Evolutionary conservation across 2,888 invertebrate species (phyloP), one percentile per base, ranked within the genome.

Genomic region (Drosophila acutilabella): DNA sequence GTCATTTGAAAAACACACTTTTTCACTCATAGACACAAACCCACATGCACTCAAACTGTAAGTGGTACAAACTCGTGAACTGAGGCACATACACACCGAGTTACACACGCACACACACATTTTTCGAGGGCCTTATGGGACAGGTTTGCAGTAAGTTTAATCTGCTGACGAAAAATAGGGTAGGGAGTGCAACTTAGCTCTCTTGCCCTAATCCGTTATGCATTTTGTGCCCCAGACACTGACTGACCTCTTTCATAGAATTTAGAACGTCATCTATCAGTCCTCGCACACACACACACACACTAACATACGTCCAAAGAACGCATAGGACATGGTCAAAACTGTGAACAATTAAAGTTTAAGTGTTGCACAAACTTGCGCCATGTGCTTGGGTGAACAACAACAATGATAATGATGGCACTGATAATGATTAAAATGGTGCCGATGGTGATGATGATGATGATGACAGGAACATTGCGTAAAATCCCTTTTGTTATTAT

Each of bases 331-430:
- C 68, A 68, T 86, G 83, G 89, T 81, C 81, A 81, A 75, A 85
- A 87, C 75, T 85, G 84, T 89, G 77, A 70, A 89, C 86, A 86
- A 89, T 86, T 89, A 86, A 88, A 88, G 89, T 88, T 89, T 85
- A 89, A 89, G 89, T 87, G 86, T 89, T 89, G 79, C 86, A 77
- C 75, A 87, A 87, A 87, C 86, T 87, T 89, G 73, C 69, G 73
- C 71, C 81, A 66, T 70, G 83, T 73, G 88, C 77, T 68, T 44
- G 53, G 53, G 11, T 58, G 72, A 56, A 48, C 50, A 42, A 40
- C 52, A 64, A 71, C 54, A 52, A 45, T 73, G 60, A 60, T 56
- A 14, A 48, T 26, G 33, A 20, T 48, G 38, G 6, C 45, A 33
- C 40, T 45, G 10, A 44, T 54, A 50, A 48, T 36, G 14, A 50